These are phyloP conservation scores for Rutilus rutilus DNA, from an alignment of 2,113 vertebrate genomes.

Conservation along the genomic window DNA sequence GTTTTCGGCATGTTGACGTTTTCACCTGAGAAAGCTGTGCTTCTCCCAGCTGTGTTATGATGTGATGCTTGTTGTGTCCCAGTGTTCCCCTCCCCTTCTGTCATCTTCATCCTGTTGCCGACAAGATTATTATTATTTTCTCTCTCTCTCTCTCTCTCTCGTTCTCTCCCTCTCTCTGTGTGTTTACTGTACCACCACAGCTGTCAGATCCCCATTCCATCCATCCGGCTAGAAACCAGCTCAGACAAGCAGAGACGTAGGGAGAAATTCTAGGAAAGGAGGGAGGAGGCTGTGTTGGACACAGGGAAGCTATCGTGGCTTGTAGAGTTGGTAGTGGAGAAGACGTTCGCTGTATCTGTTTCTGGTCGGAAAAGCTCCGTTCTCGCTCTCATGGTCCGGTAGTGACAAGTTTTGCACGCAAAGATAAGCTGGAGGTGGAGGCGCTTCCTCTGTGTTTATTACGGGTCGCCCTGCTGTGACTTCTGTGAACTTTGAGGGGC, in stretches of 20 bases:
- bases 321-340: constrained; percentile 30
- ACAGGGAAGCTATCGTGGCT: constrained; percentile 19
- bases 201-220: constrained; percentile 35
- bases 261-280: constrained; percentile 23
- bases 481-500: constrained; percentile 4
- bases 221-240: constrained; percentile 37
- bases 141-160: constrained; percentile 28
- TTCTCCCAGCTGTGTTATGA: constrained; percentile 32
- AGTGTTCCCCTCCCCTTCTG: constrained; percentile 41
- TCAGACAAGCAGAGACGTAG: constrained; percentile 19
- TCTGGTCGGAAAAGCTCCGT: not conserved
- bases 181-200: constrained; percentile 36
- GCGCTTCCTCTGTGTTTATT: constrained; percentile 20
- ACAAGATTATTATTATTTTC: constrained; percentile 56
- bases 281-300: constrained; percentile 23
- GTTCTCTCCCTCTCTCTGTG: not conserved
- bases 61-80: constrained; percentile 2
- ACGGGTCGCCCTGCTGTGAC: constrained; percentile 31
- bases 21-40: constrained; percentile 3
- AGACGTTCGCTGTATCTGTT: not conserved
- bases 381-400: constrained; percentile 21
- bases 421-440: constrained; percentile 43
- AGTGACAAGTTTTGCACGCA: not conserved
- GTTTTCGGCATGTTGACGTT: not conserved
- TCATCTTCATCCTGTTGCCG: constrained; percentile 50